These are phyloP conservation scores for Congeria kusceri DNA, from an alignment of 2,888 invertebrate species.

Conservation along the genomic window DNA sequence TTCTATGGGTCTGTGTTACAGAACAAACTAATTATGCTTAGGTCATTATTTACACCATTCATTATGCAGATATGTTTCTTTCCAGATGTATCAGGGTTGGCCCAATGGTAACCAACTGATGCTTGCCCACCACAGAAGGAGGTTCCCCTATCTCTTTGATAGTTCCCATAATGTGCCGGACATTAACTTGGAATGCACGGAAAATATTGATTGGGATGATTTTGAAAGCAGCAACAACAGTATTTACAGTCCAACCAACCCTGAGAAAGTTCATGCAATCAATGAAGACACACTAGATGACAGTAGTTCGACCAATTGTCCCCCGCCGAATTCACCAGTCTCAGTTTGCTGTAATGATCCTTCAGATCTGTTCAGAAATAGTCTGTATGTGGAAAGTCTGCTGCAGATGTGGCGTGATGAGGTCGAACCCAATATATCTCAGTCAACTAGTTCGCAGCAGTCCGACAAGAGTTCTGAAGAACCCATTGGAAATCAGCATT, in stretches of 20 bases:
- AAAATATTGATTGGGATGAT: constrained; percentile 59
- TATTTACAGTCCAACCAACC: constrained; percentile 23
- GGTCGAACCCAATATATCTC: neutral
- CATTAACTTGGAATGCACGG: constrained; percentile 57
- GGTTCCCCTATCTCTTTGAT: constrained; percentile 30
- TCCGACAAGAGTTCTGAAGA: neutral
- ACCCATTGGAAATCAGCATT: neutral
- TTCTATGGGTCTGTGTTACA: too few species aligned
- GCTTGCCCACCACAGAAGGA: neutral
- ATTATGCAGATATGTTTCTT: too few species aligned
- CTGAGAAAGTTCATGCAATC: constrained; percentile 13
- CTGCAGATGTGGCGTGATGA: constrained; percentile 43
- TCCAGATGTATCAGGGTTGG: constrained; percentile 42
- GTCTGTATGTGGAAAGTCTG: constrained; percentile 37
- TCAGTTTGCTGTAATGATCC: constrained; percentile 10
- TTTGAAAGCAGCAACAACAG: constrained; percentile 13
- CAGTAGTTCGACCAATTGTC: constrained; percentile 23
- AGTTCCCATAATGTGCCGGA: constrained; percentile 31
- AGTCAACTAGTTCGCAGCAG: constrained; percentile 6
- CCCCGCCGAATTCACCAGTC: constrained; percentile 31
- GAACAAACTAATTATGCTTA: too few species aligned
- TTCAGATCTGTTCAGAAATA: constrained; percentile 16
- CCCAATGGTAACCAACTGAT: constrained; percentile 14
- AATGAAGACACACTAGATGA: constrained; percentile 4
- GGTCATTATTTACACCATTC: too few species aligned